These are phyloP conservation scores for Gulo gulo DNA, from an alignment of 2,113 vertebrate genomes.

Conservation along the genomic window DNA sequence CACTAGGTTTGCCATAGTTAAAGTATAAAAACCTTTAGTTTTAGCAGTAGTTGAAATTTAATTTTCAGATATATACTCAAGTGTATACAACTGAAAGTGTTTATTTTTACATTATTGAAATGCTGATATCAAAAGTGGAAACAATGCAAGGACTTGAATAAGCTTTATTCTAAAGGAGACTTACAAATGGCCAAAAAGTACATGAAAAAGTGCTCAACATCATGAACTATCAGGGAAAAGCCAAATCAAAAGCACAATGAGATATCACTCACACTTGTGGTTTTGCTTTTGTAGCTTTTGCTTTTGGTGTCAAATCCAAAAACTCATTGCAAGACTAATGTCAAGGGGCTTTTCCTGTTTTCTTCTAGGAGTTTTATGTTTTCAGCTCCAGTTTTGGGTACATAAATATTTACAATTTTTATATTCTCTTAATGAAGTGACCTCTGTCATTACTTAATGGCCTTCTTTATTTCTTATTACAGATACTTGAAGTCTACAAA, in stretches of 20 bases:
- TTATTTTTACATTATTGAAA: background rate
- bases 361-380: background rate
- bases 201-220: background rate
- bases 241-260: background rate
- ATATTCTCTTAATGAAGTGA: background rate
- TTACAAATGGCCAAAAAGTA: background rate
- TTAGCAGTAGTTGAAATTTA: background rate
- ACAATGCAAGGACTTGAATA: background rate
- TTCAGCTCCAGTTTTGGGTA: background rate
- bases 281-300: background rate
- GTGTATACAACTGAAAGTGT: background rate
- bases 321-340: background rate
- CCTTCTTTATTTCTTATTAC: background rate
- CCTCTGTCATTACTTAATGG: background rate
- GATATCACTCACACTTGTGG: background rate
- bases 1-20: background rate
- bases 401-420: background rate
- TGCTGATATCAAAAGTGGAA: no score
- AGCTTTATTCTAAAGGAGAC: background rate
- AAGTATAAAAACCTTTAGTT: background rate
- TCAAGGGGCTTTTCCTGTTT: background rate
- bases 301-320: background rate
- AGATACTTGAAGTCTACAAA: background rate
- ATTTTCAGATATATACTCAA: background rate
- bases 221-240: background rate